These are phyloP conservation scores for Sebastes taczanowskii DNA, from an alignment of 2,797 vertebrate genomes.

Conservation along the genomic window DNA sequence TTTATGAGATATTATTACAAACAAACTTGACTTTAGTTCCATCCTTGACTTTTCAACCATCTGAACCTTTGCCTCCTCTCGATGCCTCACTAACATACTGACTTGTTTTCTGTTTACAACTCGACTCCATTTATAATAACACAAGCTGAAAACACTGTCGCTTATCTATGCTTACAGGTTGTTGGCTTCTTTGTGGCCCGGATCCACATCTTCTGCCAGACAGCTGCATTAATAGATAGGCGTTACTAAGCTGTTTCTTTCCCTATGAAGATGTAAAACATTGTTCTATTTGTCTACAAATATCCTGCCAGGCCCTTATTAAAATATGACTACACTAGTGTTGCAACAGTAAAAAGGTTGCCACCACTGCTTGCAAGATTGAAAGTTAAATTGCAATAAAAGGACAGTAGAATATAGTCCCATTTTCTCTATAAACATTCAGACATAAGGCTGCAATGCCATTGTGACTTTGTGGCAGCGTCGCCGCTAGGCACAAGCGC, in stretches of 20 bases:
- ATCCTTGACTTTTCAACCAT: neutral
- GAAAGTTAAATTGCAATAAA: neutral
- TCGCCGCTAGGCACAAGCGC: no score
- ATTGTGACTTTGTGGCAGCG: neutral
- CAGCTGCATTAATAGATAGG: neutral
- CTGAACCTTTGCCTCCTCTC: neutral
- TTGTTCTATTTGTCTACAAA: neutral
- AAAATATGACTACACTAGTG: neutral
- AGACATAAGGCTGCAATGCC: neutral
- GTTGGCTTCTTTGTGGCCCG: neutral
- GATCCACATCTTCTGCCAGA: neutral
- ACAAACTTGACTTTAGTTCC: neutral
- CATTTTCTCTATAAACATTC: neutral
- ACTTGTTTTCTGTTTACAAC: constrained; percentile 3
- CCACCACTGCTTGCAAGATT: neutral
- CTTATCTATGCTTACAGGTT: neutral
- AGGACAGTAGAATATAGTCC: neutral
- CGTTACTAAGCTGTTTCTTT: neutral
- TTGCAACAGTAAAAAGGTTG: neutral
- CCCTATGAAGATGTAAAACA: neutral
- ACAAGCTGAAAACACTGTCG: neutral
- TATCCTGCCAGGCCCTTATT: neutral
- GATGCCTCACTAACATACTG: neutral
- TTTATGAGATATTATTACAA: neutral
- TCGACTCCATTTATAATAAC: neutral